Evolutionary conservation across 92 coral and sea anemone genomes (phyloP), one percentile per base, ranked within the genome.

Genomic region (Diadumene lineata): DNA sequence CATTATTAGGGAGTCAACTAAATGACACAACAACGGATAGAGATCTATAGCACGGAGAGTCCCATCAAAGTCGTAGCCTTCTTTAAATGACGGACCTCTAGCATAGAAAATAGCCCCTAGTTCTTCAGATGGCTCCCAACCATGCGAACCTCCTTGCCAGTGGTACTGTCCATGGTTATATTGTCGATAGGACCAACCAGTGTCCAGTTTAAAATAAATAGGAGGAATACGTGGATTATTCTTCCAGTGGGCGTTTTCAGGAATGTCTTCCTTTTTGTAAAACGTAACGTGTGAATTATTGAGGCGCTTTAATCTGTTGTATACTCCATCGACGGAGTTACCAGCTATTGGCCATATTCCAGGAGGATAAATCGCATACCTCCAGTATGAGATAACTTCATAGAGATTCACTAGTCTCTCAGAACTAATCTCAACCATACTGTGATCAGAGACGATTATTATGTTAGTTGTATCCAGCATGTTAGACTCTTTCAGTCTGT

Each of bases 31-130:
- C 79, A 93, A 63, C 17, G 89, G 84, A 82, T 93, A 93, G 63
- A 93, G 56, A 58, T 93, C 90, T 7, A 93, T 91, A 22, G 84
- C 81, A 46, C 81, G 78, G 69, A 93, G 92, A 0, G 89, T 60
- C 1, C 76, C 56, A 53, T 87, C 70, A n/a, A 50, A 46, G 60
- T 72, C 50, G n/a, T 69, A 72, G 22, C 92, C 94, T 50, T 76
- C 62, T 28, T 74, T 77, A 43, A 93, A 93, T 19, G 97, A 90
- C 21, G 98, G 98, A 1, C 98, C 98, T 56, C 88, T 82, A 43
- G 92, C 98, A 55, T 82, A 86, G 77, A 93, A 93, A 21, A 93
- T 81, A 4, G 97, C 82, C 43, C 58, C 84, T 33, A 63, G n/a
- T 21, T 75, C 80, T 56, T 82, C 38, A 0, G 15, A 15, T 26